phyloP scores from a whole-genome alignment of 1,140 invertebrate species.

The Dolichoris vasculosae region DNA sequence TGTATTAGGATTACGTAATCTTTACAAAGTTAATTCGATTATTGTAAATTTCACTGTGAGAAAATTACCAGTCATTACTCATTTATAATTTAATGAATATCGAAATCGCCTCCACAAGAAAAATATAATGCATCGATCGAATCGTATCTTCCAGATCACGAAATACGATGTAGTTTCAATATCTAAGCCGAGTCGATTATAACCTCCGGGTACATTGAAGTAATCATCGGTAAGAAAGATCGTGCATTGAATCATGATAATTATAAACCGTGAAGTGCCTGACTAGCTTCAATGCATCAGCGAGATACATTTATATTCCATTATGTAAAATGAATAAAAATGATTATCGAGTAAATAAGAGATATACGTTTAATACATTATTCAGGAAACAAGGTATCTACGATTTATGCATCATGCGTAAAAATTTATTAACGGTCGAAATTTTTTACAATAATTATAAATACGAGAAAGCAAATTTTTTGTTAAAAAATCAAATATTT shows the following conservation, averaged over 20 bases:
- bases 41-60: too few species aligned
- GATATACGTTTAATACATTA: too few species aligned
- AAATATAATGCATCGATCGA: background rate
- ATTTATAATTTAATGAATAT: background rate
- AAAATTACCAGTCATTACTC: background rate
- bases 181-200: background rate
- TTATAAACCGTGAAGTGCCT: background rate
- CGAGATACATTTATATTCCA: background rate
- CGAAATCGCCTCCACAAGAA: background rate
- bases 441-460: too few species aligned
- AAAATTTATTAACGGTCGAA: too few species aligned
- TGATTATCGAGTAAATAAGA: background rate
- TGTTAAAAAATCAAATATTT: too few species aligned
- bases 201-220: background rate
- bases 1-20: too few species aligned
- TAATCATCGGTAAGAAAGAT: background rate
- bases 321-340: background rate
- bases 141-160: background rate
- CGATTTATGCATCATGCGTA: too few species aligned
- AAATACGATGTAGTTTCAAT: constrained; percentile 10
- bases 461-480: too few species aligned
- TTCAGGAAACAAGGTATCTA: too few species aligned
- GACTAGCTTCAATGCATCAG: background rate
- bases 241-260: background rate
- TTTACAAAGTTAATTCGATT: too few species aligned